Evolutionary conservation across 1,140 invertebrate genomes (phyloP), one percentile per base, ranked within the genome.

Genomic region (Saccostrea echinata): DNA sequence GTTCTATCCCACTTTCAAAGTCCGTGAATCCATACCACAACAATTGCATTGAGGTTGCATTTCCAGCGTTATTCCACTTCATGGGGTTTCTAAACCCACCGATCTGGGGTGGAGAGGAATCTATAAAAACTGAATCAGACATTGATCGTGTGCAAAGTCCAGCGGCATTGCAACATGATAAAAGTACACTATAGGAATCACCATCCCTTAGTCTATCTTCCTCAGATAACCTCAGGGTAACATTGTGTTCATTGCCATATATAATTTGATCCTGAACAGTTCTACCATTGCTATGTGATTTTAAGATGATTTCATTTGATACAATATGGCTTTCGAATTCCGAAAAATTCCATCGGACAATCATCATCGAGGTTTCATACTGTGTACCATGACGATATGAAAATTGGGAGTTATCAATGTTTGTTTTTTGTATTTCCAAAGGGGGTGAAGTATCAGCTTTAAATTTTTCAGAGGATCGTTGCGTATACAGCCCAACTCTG

Each of bases 131-230:
- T 51, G 13, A n/a, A 43, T 55, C 53, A 86, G 57, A 85, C 13
- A 24, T 86, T 82, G 80, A 76, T 43, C 53, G 51, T n/a, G 90
- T 83, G 84, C 91, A 91, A 16, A 91, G 85, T 16, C 85, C 86
- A 9, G 89, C 91, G 51, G 82, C 88, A 57, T 91, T 91, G 57
- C 91, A 91, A 11, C 86, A 89, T 8, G 88, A 76, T 18, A 91
- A 85, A 30, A 80, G 43, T 21, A 84, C 85, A 61, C 51, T 81
- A 71, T 91, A 90, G 1, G 55, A 1, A 80, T 89, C 88, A 1
- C 91, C 91, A 84, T 86, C 85, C 35, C 16, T 35, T 3, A 89
- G 83, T 21, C 83, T 80, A 9, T 76, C 64, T 52, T 53, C 84
- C 9, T 35, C 35, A 51, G 61, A 82, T 16, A 87, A 81, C 1